Evolutionary conservation across 2,888 invertebrate genomes (phyloP).

Genomic region (Agrilus mali): DNA sequence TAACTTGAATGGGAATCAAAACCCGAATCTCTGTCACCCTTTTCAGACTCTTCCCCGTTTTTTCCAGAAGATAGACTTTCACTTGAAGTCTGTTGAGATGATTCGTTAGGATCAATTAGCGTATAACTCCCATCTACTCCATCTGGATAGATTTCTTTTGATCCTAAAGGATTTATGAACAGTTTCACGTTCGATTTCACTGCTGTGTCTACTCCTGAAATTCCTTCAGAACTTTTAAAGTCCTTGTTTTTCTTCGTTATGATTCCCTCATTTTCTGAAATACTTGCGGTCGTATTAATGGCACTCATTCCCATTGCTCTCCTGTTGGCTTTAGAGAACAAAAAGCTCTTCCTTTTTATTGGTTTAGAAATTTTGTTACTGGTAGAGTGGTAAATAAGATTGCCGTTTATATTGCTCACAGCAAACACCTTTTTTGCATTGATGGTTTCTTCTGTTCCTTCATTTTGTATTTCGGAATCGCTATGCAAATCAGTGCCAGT

Average conservation of each 20-base stretch:
- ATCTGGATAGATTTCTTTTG: slow-evolving; percentile 32
- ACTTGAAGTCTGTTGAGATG: slow-evolving; percentile 24
- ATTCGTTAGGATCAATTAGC: slow-evolving; percentile 21
- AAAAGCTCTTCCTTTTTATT: slow-evolving; percentile 30
- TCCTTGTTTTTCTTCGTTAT: slow-evolving; percentile 32
- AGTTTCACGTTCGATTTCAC: slow-evolving; percentile 29
- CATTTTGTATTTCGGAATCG: slow-evolving; percentile 22
- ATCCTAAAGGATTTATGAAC: slow-evolving; percentile 32
- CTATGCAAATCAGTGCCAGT: slow-evolving; percentile 37
- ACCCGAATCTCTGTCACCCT: slow-evolving; percentile 24
- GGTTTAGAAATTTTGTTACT: slow-evolving; percentile 30
- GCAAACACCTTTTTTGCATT: slow-evolving; percentile 56
- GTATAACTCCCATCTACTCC: slow-evolving; percentile 32
- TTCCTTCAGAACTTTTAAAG: slow-evolving; percentile 24
- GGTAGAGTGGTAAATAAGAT: slow-evolving; percentile 53
- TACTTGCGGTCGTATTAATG: slow-evolving; percentile 31
- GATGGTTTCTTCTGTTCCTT: slow-evolving; percentile 23
- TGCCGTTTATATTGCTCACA: slow-evolving; percentile 70
- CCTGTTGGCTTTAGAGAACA: slow-evolving; percentile 28
- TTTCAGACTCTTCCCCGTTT: slow-evolving; percentile 19
- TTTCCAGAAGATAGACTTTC: slow-evolving; percentile 28
- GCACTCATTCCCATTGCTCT: slow-evolving; percentile 21
- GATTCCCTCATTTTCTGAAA: slow-evolving; percentile 28
- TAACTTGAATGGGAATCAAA: slow-evolving; percentile 22
- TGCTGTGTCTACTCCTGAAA: slow-evolving; percentile 13